A percentile compares a stretch with the other conserved stretches of the same genome.
Evolutionary conservation across 2,113 vertebrate genomes (phyloP).

Genomic region (Lampris megalopsis): DNA sequence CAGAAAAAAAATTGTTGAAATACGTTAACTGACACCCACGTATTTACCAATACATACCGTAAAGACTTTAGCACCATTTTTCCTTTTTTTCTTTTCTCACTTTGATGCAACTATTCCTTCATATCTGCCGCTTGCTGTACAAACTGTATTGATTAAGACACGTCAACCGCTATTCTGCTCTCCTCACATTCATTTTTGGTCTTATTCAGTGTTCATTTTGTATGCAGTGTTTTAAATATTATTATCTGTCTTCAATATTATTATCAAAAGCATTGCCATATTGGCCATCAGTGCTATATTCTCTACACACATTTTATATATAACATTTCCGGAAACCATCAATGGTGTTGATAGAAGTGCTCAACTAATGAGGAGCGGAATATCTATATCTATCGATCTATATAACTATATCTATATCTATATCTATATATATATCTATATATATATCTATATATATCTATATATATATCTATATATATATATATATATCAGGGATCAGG

Average conservation of each 20-base stretch:
- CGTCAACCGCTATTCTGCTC: constrained; percentile 34
- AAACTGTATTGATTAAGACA: constrained; percentile 64
- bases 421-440: too few species aligned
- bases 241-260: too few species aligned
- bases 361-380: too few species aligned
- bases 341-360: too few species aligned
- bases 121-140: constrained; percentile 44
- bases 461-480: too few species aligned
- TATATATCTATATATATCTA: too few species aligned
- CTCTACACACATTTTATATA: too few species aligned
- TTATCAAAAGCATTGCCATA: too few species aligned
- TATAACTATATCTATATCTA: too few species aligned
- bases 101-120: constrained; percentile 52
- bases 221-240: constrained; percentile 58
- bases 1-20: constrained; percentile 53
- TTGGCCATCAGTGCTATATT: constrained; percentile 3
- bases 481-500: too few species aligned
- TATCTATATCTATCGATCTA: too few species aligned
- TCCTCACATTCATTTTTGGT: constrained; percentile 47
- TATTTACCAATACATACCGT: constrained; percentile 65
- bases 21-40: constrained; percentile 66
- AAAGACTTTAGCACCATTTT: constrained; percentile 15
- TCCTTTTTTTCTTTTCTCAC: constrained; percentile 8
- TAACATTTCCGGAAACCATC: too few species aligned
- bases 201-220: constrained; percentile 33